Base-by-base conservation (phyloP, 2,888 invertebrate genomes). In the Biston stratarius region DNA sequence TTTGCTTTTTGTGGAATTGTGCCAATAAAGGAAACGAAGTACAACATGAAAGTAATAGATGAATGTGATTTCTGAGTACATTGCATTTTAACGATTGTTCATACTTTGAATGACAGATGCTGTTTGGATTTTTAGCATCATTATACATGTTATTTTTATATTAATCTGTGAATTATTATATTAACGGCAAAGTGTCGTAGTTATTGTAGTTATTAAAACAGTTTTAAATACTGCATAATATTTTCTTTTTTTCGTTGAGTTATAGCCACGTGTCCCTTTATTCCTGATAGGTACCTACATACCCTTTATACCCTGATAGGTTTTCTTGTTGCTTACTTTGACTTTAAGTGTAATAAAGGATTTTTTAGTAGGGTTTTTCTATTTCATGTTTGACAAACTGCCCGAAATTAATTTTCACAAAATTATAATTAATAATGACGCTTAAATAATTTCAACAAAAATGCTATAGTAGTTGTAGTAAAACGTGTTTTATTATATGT, bases 11-110 rank as follows among this genome's bases (percentile, higher is more conserved):
- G 69, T 60, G 51, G 49, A 56, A 58, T 58, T 66, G 72, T 72
- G 72, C 69, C 72, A 70, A 69, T 66, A 47, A 59, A 33, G 63
- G 62, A 60, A 53, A 59, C 48, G 48, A 55, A 60, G 64, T 64
- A 64, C 64, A 64, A 64, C 0, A 47, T 0, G 38, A 33, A 33
- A 57, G 52, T 61, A 52, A 57, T 63, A 49, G 42, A 51, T 58
- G n/a, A 59, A 42, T 59, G 58, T 48, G 47, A 48, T 49, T 59
- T 49, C 42, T 24, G 24, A 59, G 49, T 51, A 49, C 14, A 53
- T 61, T 53, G 47, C 53, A 53, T 53, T 61, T 53, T 61, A 24
- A 61, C 45, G 44, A 45, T 53, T 53, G 52, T 53, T 53, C 34
- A 51, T 61, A 61, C 15, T 61, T 51, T 15, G 36, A 61, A 61